These are phyloP conservation scores for Pocillopora grandis DNA, from an alignment of 92 coral and sea anemone species.

Conservation along the genomic window DNA sequence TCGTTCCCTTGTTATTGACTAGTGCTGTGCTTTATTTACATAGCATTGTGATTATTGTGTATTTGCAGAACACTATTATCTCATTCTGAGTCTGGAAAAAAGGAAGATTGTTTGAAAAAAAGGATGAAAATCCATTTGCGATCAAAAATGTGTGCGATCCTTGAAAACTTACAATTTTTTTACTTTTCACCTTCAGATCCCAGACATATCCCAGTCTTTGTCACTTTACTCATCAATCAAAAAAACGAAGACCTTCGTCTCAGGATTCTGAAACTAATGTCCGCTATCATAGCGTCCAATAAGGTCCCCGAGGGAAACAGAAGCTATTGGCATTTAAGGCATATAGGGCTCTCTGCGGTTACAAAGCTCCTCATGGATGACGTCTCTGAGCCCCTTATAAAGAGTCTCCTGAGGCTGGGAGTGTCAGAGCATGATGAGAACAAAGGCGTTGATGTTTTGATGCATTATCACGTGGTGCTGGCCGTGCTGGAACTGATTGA, in stretches of 20 bases:
- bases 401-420: conserved; percentile 66
- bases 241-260: conserved; percentile 63
- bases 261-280: conserved; percentile 71
- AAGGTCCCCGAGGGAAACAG: conserved; percentile 76
- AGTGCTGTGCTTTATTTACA: too few species aligned
- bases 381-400: conserved; percentile 65
- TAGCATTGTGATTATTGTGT: too few species aligned
- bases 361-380: conserved; percentile 63
- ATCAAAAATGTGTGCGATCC: too few species aligned
- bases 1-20: too few species aligned
- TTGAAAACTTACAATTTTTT: neutral
- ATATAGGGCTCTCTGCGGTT: conserved; percentile 74
- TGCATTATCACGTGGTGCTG: conserved; percentile 83
- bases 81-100: too few species aligned
- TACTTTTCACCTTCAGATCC: conserved; percentile 57
- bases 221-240: conserved; percentile 67
- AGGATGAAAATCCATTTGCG: too few species aligned
- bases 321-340: conserved; percentile 71
- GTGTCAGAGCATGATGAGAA: conserved; percentile 68
- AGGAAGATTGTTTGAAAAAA: too few species aligned
- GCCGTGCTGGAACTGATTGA: conserved; percentile 83
- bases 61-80: too few species aligned
- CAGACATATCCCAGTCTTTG: conserved; percentile 68
- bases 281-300: conserved; percentile 63
- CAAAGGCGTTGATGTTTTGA: conserved; percentile 82